These are phyloP conservation scores for Gonatopus flavifemur DNA, from an alignment of 1,140 invertebrate genomes.

Conservation along the genomic window DNA sequence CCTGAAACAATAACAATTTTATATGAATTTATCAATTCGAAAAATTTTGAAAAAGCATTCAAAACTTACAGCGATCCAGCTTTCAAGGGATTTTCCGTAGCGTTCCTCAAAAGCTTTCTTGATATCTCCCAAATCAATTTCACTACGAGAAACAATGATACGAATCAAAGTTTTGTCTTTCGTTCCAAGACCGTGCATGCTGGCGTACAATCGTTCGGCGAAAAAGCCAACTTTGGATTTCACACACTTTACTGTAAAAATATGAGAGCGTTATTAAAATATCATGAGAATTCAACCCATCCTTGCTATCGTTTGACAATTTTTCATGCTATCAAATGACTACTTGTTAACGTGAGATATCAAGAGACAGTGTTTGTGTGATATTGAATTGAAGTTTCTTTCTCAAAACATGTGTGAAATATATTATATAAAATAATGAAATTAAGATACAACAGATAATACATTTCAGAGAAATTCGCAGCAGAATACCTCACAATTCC, in stretches of 20 bases:
- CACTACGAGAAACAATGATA: constrained; percentile 86
- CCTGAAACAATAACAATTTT: constrained; percentile 64
- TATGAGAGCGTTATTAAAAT: constrained; percentile 30
- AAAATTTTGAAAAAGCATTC: not conserved
- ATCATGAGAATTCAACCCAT: too few species aligned
- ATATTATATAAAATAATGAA: too few species aligned
- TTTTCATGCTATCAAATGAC: too few species aligned
- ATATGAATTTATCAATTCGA: constrained; percentile 1
- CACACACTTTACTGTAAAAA: constrained; percentile 77
- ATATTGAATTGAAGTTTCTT: too few species aligned
- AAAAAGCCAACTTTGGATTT: constrained; percentile 92
- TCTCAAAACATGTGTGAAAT: too few species aligned
- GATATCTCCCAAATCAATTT: constrained; percentile 90
- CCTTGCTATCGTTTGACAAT: too few species aligned
- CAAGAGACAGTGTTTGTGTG: too few species aligned
- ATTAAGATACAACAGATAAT: too few species aligned
- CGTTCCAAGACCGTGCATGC: constrained; percentile 88
- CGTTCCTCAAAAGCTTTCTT: constrained; percentile 85
- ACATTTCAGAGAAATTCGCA: too few species aligned
- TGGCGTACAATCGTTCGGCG: constrained; percentile 84
- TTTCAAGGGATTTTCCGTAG: constrained; percentile 81
- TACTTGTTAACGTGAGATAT: too few species aligned
- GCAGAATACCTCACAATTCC: too few species aligned
- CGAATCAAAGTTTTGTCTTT: constrained; percentile 88
- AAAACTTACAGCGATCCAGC: constrained; percentile 77